Conservation (phyloP, 92 coral and sea anemone genomes). For the Siderastrea siderea region DNA sequence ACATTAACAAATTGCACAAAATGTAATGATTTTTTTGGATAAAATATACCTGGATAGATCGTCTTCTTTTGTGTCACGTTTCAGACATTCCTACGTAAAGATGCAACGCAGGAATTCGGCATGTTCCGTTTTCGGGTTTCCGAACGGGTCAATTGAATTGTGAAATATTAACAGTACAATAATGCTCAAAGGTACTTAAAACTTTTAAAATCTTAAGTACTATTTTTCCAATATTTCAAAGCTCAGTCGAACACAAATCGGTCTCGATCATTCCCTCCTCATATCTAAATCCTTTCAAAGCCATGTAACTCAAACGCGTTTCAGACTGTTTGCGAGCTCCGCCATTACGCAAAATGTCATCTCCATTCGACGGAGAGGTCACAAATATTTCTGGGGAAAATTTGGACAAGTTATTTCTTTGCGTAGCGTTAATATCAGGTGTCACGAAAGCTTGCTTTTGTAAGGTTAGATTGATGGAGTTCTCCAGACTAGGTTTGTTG, state of each 20-base stretch:
- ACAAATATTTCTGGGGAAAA: conserved; percentile 12
- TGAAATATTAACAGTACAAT: background rate
- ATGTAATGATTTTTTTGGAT: background rate
- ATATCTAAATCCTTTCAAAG: conserved; percentile 32
- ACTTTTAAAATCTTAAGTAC: conserved; percentile 25
- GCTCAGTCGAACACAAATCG: conserved; percentile 53
- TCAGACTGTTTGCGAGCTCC: background rate
- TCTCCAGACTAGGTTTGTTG: conserved; percentile 1
- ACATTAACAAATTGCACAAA: conserved; percentile 7
- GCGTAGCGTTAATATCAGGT: background rate
- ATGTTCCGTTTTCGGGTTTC: background rate
- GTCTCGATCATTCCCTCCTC: conserved; percentile 53
- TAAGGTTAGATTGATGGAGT: background rate
- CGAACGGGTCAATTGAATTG: conserved; percentile 30
- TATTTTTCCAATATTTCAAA: background rate
- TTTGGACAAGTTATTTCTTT: conserved; percentile 13
- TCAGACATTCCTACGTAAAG: background rate
- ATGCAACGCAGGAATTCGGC: background rate
- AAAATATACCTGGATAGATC: background rate
- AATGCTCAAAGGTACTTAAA: background rate
- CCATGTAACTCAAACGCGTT: conserved; percentile 44
- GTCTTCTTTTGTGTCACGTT: background rate
- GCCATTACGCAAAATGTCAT: background rate
- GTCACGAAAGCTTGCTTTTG: background rate
- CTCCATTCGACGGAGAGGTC: conserved; percentile 19